Conservation (phyloP, 2,888 invertebrate species). For the Leptarthrus brevirostris region DNA sequence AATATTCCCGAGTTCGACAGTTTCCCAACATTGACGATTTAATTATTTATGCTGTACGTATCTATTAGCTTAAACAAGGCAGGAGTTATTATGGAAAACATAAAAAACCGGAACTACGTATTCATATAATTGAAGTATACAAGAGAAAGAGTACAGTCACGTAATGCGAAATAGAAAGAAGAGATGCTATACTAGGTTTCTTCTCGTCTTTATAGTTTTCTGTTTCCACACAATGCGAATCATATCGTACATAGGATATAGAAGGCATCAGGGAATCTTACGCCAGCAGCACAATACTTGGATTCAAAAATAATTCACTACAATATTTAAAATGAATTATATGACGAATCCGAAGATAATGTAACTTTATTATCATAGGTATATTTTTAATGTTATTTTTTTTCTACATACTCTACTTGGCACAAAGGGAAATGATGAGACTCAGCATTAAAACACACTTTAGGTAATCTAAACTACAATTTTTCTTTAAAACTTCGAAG, state of each 20-base stretch:
- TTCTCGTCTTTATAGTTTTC: not conserved
- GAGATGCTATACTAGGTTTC: not conserved
- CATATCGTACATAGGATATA: too few species aligned
- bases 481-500: too few species aligned
- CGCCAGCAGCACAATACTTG: not conserved
- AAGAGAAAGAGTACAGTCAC: not conserved
- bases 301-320: not conserved
- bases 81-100: not conserved
- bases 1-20: not conserved
- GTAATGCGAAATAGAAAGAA: not conserved
- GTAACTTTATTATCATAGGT: not conserved
- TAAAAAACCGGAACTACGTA: not conserved
- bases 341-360: not conserved
- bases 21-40: not conserved
- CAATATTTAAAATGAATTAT: not conserved
- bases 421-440: too few species aligned
- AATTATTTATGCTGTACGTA: not conserved
- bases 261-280: too few species aligned
- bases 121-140: not conserved
- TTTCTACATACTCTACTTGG: too few species aligned
- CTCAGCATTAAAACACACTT: too few species aligned
- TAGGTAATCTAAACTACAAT: too few species aligned
- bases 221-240: too few species aligned
- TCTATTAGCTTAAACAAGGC: not conserved
- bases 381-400: too few species aligned